Evolutionary conservation across 2,888 invertebrate genomes (phyloP).

Genomic region (Amiota mariae): DNA sequence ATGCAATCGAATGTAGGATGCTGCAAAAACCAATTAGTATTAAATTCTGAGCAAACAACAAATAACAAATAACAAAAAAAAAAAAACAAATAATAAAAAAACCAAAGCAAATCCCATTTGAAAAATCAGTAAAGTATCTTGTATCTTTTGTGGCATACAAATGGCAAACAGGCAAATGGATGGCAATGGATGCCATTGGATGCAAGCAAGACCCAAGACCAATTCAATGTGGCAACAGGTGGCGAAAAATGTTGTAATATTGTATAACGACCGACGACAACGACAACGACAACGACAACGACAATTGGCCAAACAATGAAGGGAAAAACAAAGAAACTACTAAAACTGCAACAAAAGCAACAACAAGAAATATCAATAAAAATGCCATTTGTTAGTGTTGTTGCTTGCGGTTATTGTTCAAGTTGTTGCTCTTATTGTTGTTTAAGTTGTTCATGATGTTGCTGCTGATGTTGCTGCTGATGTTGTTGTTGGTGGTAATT

Average conservation of each 20-base stretch:
- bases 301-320: not conserved
- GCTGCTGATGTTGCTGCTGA: slow-evolving; percentile 1
- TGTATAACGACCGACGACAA: not conserved
- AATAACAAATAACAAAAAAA: no score
- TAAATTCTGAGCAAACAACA: no score
- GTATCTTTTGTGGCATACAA: no score
- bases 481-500: not conserved
- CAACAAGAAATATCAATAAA: slow-evolving; percentile 63
- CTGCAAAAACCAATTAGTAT: no score
- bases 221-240: slow-evolving; percentile 9
- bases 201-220: not conserved
- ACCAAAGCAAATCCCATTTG: no score
- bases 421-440: not conserved
- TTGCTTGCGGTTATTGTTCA: not conserved
- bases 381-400: slow-evolving; percentile 57
- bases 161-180: no score
- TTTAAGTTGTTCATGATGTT: not conserved
- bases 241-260: not conserved
- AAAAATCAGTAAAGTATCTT: no score
- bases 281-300: no score
- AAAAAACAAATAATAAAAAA: no score
- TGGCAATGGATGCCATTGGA: no score
- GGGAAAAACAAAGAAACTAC: not conserved
- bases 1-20: no score
- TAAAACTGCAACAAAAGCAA: slow-evolving; percentile 38